phyloP scores from a whole-genome alignment of 2,797 vertebrate genomes.

The Ibycter americanus region DNA sequence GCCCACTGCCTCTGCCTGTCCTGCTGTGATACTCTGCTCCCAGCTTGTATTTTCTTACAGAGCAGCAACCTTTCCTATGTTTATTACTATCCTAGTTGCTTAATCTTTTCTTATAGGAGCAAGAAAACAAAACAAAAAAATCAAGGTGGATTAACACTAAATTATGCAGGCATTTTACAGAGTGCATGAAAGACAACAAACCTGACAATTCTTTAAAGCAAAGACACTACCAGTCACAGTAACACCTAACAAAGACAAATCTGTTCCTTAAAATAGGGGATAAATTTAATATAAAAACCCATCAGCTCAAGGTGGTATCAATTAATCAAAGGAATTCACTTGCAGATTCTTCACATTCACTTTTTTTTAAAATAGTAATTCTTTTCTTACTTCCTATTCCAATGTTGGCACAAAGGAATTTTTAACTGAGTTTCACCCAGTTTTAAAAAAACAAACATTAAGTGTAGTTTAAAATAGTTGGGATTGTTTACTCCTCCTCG shows the following conservation, averaged over 20 bases:
- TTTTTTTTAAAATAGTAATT: not conserved
- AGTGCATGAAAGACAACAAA: not conserved
- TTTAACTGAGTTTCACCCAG: constrained; percentile 36
- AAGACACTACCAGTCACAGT: not conserved
- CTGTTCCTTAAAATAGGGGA: not conserved
- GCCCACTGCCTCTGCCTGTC: not conserved
- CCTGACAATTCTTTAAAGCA: not conserved
- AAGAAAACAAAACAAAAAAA: not conserved
- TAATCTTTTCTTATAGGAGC: not conserved
- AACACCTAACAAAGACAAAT: not conserved
- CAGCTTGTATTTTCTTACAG: accelerated
- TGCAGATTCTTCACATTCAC: not conserved
- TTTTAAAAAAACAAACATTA: constrained; percentile 10
- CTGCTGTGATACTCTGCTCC: not conserved
- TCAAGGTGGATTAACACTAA: not conserved
- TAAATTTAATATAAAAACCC: not conserved
- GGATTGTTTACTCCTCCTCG: not conserved
- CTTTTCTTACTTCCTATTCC: constrained; percentile 4
- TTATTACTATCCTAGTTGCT: not conserved
- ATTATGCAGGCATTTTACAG: not conserved
- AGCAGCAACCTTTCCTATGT: not conserved
- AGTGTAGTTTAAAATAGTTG: constrained; percentile 21
- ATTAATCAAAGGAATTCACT: not conserved
- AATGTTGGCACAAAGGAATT: not conserved
- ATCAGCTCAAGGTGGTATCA: not conserved